A percentile compares a stretch with the other conserved stretches of the same genome.
Conservation (phyloP, 2,113 vertebrate species). For the Riparia riparia region DNA sequence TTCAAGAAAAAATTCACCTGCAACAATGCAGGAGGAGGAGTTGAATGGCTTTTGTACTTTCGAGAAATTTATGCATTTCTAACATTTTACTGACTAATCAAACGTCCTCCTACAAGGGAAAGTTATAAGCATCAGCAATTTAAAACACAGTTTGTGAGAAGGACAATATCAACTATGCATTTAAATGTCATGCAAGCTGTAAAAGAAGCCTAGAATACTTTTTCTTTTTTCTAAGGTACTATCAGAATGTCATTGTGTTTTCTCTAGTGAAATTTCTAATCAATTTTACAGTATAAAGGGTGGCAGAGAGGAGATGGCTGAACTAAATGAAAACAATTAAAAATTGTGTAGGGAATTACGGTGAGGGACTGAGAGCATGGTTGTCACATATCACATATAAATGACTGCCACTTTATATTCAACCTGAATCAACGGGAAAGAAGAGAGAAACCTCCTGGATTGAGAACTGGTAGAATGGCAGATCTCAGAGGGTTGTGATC, state of each 20-base stretch:
- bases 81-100: neutral
- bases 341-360: neutral
- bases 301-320: neutral
- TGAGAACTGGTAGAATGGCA: neutral
- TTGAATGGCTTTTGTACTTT: neutral
- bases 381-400: neutral
- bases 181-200: neutral
- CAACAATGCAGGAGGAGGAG: neutral
- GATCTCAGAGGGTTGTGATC: neutral
- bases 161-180: neutral
- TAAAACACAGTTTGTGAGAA: neutral
- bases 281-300: neutral
- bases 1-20: neutral
- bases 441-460: neutral
- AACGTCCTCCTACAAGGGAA: neutral
- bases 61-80: neutral
- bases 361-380: neutral
- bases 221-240: neutral
- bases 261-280: neutral
- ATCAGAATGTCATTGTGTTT: neutral
- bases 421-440: neutral
- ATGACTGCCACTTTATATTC: neutral
- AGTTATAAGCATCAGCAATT: neutral
- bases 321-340: conserved; percentile 34
- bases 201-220: neutral